Conservation (phyloP, 2,888 invertebrate species). For the Ecdyonurus torrentis region DNA sequence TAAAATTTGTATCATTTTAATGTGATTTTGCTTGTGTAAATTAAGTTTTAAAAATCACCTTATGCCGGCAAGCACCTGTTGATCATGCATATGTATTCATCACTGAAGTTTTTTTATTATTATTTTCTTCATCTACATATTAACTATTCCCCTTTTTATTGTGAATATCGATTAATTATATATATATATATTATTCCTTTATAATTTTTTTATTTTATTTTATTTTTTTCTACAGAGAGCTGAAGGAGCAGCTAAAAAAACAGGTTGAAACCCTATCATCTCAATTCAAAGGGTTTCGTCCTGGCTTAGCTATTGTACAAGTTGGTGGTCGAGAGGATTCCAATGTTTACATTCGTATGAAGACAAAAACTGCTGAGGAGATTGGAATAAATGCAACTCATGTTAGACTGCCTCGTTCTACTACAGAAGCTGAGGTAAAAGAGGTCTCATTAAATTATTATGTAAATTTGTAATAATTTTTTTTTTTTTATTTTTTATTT, state of each 20-base stretch:
- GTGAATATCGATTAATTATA: too few species aligned
- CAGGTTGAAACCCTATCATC: slow-evolving; percentile 26
- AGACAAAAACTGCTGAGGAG: slow-evolving; percentile 77
- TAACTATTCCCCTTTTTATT: too few species aligned
- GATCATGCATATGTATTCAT: not conserved
- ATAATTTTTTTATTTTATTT: too few species aligned
- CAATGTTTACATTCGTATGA: slow-evolving; percentile 95
- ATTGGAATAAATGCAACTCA: slow-evolving; percentile 77
- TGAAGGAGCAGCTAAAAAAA: slow-evolving; percentile 37
- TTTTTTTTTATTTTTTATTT: not conserved
- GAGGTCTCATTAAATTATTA: too few species aligned
- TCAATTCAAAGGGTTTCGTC: slow-evolving; percentile 42
- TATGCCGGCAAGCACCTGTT: too few species aligned
- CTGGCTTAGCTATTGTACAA: slow-evolving; percentile 82
- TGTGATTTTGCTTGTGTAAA: not conserved
- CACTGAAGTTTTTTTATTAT: not conserved
- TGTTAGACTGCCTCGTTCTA: slow-evolving; percentile 57
- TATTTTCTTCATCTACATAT: too few species aligned
- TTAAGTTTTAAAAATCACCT: not conserved
- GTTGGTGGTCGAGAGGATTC: slow-evolving; percentile 95
- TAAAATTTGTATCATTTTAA: too few species aligned
- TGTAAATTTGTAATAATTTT: not conserved
- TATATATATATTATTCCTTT: too few species aligned
- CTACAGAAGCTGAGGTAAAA: slow-evolving; percentile 61
- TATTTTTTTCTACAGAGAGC: slow-evolving; percentile 36